Conservation (phyloP, 2,113 vertebrate genomes). For the Oncorhynchus kisutch region DNA sequence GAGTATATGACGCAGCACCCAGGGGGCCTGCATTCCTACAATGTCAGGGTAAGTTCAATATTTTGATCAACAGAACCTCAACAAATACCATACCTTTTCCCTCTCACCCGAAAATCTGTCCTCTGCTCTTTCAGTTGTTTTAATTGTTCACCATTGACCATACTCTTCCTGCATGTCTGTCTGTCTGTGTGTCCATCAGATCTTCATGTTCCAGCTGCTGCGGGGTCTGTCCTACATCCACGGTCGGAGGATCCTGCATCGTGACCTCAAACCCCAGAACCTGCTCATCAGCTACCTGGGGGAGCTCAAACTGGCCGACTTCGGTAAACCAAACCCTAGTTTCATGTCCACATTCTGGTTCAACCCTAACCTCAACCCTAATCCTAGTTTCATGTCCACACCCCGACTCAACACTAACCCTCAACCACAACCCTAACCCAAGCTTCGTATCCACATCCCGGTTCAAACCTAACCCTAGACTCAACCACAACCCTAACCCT, state of each 20-base stretch:
- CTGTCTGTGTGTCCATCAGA: slow-evolving; percentile 55
- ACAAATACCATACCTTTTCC: neutral
- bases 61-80: neutral
- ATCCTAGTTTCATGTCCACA: too few relatives aligned
- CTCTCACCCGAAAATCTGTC: neutral
- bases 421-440: too few relatives aligned
- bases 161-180: neutral
- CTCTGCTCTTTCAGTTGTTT: neutral
- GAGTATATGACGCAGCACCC: slow-evolving; percentile 88
- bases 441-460: too few relatives aligned
- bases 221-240: slow-evolving; percentile 86
- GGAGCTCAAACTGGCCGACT: slow-evolving; percentile 92
- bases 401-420: too few relatives aligned
- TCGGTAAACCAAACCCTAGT: slow-evolving; percentile 58
- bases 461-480: too few relatives aligned
- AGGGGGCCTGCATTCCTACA: slow-evolving; percentile 81
- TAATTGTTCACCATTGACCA: neutral
- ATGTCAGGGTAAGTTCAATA: slow-evolving; percentile 75
- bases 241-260: slow-evolving; percentile 84
- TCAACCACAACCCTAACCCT: too few relatives aligned
- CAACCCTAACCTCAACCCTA: too few relatives aligned
- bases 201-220: slow-evolving; percentile 92
- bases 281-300: slow-evolving; percentile 91
- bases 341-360: too few relatives aligned
- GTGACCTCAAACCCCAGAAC: slow-evolving; percentile 93